Evolutionary conservation across 1,140 invertebrate species (phyloP), one percentile per base, ranked within the genome.

Genomic region (Drosophila miranda): DNA sequence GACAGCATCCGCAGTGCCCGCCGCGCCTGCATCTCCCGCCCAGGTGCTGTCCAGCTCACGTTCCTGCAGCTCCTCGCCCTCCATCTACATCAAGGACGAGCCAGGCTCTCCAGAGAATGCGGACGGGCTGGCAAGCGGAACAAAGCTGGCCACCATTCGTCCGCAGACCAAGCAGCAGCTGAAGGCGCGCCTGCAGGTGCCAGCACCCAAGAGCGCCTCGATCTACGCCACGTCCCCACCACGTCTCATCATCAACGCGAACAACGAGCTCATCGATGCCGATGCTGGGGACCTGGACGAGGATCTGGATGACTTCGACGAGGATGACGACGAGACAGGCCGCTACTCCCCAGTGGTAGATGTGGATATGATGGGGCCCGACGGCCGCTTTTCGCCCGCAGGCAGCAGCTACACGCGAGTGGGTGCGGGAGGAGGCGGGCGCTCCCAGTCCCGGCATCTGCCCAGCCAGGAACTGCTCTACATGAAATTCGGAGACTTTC

Each of bases 1-100:
- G 14, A 44, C 75, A 1, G 13, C 45, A 16, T 14, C 58, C 6
- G n/a, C 66, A 6, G 26, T 43, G 34, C 6, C 67, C 7, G 7
- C 43, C 19, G 26, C 45, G 3, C 3, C 41, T 3, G 42, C 7
- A 23, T 73, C 41, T 42, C 56, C 38, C 16, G 26, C 49, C 38
- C 80, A 74, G 26, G 43, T 79, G 14, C 58, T 75, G 26, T 71
- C 61, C 30, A 78, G 77, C 21, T 89, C 88, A 4, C 71, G 61
- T 6, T 89, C 89, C 4, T 80, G 84, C 54, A 90, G 89, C 52
- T 81, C 78, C 13, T 90, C 89, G 3, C 89, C 89, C 0, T 90
- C 89, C 6, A 90, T 90, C 23, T 90, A 90, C 43, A 90, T 90
- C 16, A 90, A 90, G 68, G 89, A 90, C 34, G 89, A 90, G 48